Base-by-base conservation (phyloP, 2,113 vertebrate species). In the Nannobrachium achirus region DNA sequence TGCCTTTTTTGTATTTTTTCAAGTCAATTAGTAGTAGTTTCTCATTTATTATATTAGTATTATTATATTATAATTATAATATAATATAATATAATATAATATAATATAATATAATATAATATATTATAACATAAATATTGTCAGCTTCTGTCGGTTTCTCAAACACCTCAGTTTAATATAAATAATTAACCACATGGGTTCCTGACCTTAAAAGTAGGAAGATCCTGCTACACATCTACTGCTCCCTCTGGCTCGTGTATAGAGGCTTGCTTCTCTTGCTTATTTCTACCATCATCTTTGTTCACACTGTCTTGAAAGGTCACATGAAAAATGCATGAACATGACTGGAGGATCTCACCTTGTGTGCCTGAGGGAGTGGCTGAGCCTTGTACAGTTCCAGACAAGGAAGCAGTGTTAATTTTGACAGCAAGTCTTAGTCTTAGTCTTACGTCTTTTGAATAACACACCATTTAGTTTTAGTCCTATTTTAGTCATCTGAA, bases 241-340 rank as follows among this genome's bases (percentile, higher is more conserved):
- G 33, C 63, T 64, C 41, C 18, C 42, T 40, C 18, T 46, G 18
- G 55, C 55, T 66, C 55, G 73, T 77, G 74, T 79, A 68, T 73
- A 79, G 77, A 79, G 49, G 61, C 65, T 75, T 41, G 65, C 44
- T 67, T 65, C 64, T 73, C 72, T 86, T 82, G 61, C 72, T 79
- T 73, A 83, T 78, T 77, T 81, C 63, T 58, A 73, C 75, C 71
- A 73, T 86, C 79, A 83, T 88, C 81, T 78, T 74, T 89, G 83
- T 79, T 84, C 79, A 80, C 76, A 82, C 81, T 80, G 78, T 86
- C 88, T 84, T 83, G 75, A 91, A 91, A 91, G 89, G 89, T 90
- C 91, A 89, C 81, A 89, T 92, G 80, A 90, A 92, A 91, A 89
- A 91, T 90, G 85, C 80, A 91, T 91, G 79, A 86, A 50, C 40